Evolutionary conservation across 2,888 invertebrate genomes (phyloP), one percentile per base, ranked within the genome.

Genomic region (Dicyrtoma fusca): DNA sequence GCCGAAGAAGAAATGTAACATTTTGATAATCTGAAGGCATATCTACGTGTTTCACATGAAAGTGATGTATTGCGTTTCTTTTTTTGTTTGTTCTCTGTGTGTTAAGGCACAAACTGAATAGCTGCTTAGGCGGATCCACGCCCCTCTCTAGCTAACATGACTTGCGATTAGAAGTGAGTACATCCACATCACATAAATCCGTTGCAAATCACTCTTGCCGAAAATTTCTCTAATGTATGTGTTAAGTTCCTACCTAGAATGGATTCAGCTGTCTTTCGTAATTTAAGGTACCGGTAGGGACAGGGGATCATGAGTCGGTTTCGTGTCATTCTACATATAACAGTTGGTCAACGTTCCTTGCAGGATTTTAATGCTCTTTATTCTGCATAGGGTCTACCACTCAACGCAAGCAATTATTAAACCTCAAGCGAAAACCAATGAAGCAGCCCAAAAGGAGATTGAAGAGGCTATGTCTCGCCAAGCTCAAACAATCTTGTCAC

Each of bases 381-480:
- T 70, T 76, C 47, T n/a, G 55, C 19, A 26, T 73, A 79, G 87
- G 81, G 90, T 98, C 10, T 90, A 90, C 80, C 98, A 98, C 85
- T 92, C 97, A 0, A 94, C 92, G 1, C 94, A 95, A 83, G 91
- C 95, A 0, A 95, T 97, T 76, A 88, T 90, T 1, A 94, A 94
- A 82, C 97, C 97, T 0, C 95, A 95, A 83, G 92, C 95, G 0
- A 96, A 97, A 84, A 95, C 94, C 79, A 95, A 95, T 82, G 95
- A 96, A 83, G 95, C 95, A 1, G 96, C 96, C 0, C 94, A 96
- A 82, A 89, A 92, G 57, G 97, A 97, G 85, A 95, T 97, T 71
- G 96, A 97, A 83, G 96, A 96, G 83, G 97, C 96, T 0, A 96
- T 99, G 95, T 92, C 94, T 59, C 87, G 96, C 76, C 97, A 97